phyloP scores from a whole-genome alignment of 2,888 invertebrate species.

The Pammene fasciana region DNA sequence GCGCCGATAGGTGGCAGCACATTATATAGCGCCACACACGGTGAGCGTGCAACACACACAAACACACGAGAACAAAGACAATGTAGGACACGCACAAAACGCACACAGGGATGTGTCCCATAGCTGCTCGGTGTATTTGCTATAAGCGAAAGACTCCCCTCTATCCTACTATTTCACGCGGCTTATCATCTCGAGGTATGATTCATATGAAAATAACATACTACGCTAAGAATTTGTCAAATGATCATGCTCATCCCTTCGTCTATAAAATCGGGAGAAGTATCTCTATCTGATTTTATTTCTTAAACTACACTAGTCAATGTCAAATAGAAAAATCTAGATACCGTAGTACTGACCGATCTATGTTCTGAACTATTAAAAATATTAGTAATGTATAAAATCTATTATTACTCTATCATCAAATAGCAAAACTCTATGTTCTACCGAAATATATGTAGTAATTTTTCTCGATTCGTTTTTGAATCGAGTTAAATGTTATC shows the following conservation, averaged over 20 bases:
- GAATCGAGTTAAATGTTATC: constrained; percentile 55
- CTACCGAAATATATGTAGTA: constrained; percentile 55
- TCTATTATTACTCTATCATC: constrained; percentile 45
- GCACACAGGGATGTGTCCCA: constrained; percentile 75
- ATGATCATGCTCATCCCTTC: constrained; percentile 76
- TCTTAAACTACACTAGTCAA: constrained; percentile 65
- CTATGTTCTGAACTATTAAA: constrained; percentile 38
- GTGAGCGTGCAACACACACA: constrained; percentile 85
- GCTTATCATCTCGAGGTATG: constrained; percentile 46
- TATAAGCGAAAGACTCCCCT: constrained; percentile 65
- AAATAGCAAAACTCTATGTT: constrained; percentile 59
- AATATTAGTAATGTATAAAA: constrained; percentile 40
- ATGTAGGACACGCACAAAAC: constrained; percentile 83
- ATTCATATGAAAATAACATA: constrained; percentile 56
- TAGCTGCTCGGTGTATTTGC: constrained; percentile 81
- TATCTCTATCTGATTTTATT: constrained; percentile 59
- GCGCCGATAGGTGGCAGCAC: constrained; percentile 80
- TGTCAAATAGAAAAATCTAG: constrained; percentile 65
- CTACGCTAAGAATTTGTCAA: constrained; percentile 65
- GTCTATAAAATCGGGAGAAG: constrained; percentile 70
- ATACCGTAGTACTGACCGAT: constrained; percentile 32
- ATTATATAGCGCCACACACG: constrained; percentile 81
- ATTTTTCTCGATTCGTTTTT: constrained; percentile 48
- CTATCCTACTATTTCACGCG: constrained; percentile 41
- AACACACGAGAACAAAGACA: constrained; percentile 84